Base-by-base conservation (phyloP, 2,797 vertebrate species). In the Momotus momota region DNA sequence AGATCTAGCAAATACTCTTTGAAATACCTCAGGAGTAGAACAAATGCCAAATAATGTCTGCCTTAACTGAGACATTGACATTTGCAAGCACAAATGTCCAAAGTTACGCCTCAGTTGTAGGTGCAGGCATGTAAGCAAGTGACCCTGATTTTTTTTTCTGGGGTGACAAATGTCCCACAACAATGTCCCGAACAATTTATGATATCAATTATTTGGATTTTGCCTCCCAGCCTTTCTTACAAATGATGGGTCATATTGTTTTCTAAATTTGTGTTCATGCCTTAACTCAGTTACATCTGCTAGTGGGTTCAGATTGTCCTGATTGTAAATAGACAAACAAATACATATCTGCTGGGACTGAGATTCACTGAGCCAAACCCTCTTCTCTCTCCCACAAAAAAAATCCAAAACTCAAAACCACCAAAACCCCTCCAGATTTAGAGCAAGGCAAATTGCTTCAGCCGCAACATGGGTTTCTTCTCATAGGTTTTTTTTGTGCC, bases 251-350 rank as follows among this genome's bases (percentile, higher is more conserved):
- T 92, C 81, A 86, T 77, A 96, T 95, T 93, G 92, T 97, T 96
- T 96, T 72, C 91, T 91, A 81, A 95, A 88, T 89, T 96, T 5
- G 22, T 82, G 58, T 75, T 95, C 86, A 81, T 93, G 88, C 86
- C 87, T 97, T 96, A 95, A 94, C 92, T 96, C 91, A 69, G 81
- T 89, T 92, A 61, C 84, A 95, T 96, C 94, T 96, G 72, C 88
- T 91, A 83, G 69, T 0, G 57, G 84, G 54, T 74, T 96, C 95
- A 85, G 81, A 94, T 87, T 94, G 88, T 71, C 61, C 67, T 65
- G 83, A 80, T 38, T 94, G 75, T 88, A 95, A 95, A 89, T 27
- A 93, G 88, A 61, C 66, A 93, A 94, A 80, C 77, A 92, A 95
- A 40, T 74, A 92, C 71, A 74, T 92, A 92, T 96, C 88, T 94